Evolutionary conservation across 2,113 vertebrate genomes (phyloP), one percentile per base, ranked within the genome.

Genomic region (Macaca mulatta): DNA sequence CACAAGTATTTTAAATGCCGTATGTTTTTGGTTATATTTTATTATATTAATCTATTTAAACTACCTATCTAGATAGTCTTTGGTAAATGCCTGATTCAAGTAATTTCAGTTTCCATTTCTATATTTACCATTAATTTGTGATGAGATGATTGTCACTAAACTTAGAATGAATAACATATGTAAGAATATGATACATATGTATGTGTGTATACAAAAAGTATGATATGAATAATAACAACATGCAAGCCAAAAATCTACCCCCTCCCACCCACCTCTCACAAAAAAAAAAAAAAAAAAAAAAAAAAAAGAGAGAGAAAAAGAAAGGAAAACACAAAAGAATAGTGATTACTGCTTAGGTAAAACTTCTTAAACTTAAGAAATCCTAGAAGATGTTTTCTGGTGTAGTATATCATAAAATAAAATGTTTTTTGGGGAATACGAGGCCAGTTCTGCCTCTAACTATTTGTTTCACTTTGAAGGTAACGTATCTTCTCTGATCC

Each of bases 91-190:
- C 32, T 67, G 25, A 35, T 50, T 77, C 45, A 83, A 84, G 69
- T 52, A 64, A 45, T 96, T 93, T 89, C 10, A 83, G 27, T n/a
- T 57, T 94, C 77, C 16, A 75, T 50, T 11, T 55, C 50, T 43
- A 0, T 59, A 59, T 83, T 85, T 91, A 25, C 9, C 55, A 75
- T 74, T 74, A 86, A 81, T 52, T 23, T 2, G 72, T 83, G 38
- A 86, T 69, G 40, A 40, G 35, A 88, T 45, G 6, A 70, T 85
- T n/a, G 61, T 27, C 30, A 50, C 25, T 2, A 57, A 35, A 40
- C 25, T 12, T 72, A 30, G 10, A 72, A 52, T 23, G 5, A 88
- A 50, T 35, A 67, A 52, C 17, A 61, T 13, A 50, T 61, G 45
- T 61, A 81, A 52, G 23, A 25, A 25, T 22, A 25, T 23, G 27